Evolutionary conservation across 35 echinoderm and acorn worm genomes (phyloP).

Genomic region (Patiria miniata): DNA sequence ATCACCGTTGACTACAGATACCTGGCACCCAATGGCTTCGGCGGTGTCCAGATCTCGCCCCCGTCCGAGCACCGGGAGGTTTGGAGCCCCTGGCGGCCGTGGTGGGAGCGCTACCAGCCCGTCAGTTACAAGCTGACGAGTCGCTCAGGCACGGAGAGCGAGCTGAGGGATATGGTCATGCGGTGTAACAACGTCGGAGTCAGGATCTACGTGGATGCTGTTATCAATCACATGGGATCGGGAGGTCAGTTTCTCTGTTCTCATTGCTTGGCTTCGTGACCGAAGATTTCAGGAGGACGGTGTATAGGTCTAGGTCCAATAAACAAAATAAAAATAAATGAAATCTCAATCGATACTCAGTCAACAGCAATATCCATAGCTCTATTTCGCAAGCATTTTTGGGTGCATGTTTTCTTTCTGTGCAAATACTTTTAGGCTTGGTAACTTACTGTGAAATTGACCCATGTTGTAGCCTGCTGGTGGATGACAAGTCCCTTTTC

Average conservation of each 20-base stretch:
- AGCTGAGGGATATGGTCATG: conserved; percentile 75
- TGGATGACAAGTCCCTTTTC: too few species aligned
- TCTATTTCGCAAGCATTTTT: too few species aligned
- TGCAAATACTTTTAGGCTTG: too few species aligned
- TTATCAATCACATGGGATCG: conserved; percentile 85
- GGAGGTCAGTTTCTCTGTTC: conserved; percentile 67
- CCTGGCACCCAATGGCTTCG: conserved; percentile 67
- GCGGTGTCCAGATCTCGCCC: conserved; percentile 84
- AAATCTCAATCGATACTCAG: too few species aligned
- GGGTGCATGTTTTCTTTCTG: too few species aligned
- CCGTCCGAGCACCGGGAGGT: conserved; percentile 71
- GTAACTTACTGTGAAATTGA: too few species aligned
- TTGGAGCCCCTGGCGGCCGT: conserved; percentile 44
- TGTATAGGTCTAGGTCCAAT: too few species aligned
- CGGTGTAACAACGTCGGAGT: conserved; percentile 79
- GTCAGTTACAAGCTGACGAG: conserved; percentile 86
- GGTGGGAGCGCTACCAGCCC: conserved; percentile 87
- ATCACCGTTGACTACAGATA: conserved; percentile 22
- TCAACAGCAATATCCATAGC: too few species aligned
- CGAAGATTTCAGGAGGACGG: too few species aligned
- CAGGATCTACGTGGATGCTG: conserved; percentile 81
- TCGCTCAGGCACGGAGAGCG: conserved; percentile 45
- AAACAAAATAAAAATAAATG: too few species aligned
- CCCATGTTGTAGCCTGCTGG: too few species aligned
- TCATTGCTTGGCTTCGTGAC: too few species aligned